Conservation (phyloP, 1,140 invertebrate genomes). For the Drosophila sechellia region DNA sequence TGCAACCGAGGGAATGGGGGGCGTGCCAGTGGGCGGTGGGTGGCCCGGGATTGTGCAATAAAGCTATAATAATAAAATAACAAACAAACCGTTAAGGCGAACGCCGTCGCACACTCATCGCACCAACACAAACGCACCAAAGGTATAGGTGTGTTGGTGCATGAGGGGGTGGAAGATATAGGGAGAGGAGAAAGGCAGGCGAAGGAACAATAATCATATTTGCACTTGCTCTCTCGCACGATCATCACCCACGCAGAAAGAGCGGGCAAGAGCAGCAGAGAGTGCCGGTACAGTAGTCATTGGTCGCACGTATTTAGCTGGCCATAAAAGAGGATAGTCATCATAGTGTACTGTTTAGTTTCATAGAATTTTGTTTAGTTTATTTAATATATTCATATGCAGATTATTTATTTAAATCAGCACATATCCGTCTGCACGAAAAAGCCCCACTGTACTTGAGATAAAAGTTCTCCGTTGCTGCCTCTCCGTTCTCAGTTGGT, state of each 20-base stretch:
- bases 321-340: background rate
- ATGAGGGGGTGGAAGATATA: too few relatives aligned
- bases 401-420: too few relatives aligned
- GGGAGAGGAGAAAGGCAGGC: background rate
- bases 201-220: conserved; percentile 53
- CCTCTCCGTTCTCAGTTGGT: conserved; percentile 42
- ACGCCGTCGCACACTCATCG: conserved; percentile 24
- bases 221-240: conserved; percentile 43
- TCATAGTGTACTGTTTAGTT: background rate
- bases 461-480: conserved; percentile 7
- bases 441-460: conserved; percentile 14
- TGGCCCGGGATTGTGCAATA: conserved; percentile 69
- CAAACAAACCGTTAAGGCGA: conserved; percentile 51
- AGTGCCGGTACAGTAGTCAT: conserved; percentile 1
- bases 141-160: background rate
- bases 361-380: too few relatives aligned
- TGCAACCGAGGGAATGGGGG: conserved; percentile 5
- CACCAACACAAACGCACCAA: conserved; percentile 25
- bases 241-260: conserved; percentile 36
- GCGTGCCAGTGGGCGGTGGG: conserved; percentile 25
- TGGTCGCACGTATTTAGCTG: background rate
- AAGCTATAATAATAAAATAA: conserved; percentile 71
- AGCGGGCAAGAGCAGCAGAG: conserved; percentile 4
- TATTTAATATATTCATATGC: too few relatives aligned
- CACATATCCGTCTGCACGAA: background rate